Evolutionary conservation across 2,888 invertebrate genomes (phyloP), one percentile per base, ranked within the genome.

Genomic region (Tinea trinotella): DNA sequence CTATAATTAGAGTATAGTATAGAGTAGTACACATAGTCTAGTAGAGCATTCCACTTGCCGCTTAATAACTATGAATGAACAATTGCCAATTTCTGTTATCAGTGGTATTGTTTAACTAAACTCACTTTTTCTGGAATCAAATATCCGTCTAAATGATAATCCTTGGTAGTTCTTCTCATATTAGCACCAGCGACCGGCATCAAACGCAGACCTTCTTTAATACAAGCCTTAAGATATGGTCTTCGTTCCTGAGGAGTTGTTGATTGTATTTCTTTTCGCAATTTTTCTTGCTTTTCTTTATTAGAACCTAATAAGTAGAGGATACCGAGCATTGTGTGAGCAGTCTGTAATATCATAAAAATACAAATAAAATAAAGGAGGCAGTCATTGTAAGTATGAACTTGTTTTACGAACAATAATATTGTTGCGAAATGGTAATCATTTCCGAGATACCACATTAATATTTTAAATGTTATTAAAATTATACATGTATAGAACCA

Each of bases 201-300:
- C 22, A 88, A 59, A 58, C 91, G 75, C 49, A 91, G 64, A 0
- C 90, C 83, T 70, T 94, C 93, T 65, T 92, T 93, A 35, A 93
- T 86, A 60, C 91, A 92, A 0, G 92, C 93, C 57, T 87, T 90
- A 15, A 94, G 66, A 61, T 89, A 91, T 0, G 85, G 81, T 60
- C 88, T 68, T 53, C 30, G 48, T 2, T 56, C 84, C 6, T 24
- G 18, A 9, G 50, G 10, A 70, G 6, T 85, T 84, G 61, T 76
- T 77, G 15, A 86, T 85, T 64, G 86, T 65, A 44, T 78, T 74
- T 55, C 88, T 69, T 12, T 67, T 3, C 87, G 75, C 4, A 91
- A 70, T 59, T 74, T 77, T 12, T 81, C 70, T 65, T 92, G 92
- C 36, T 87, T 84, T 0, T 83, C 77, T 7, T 70, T 78, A 71